Percentiles rank a stretch among this genome's conserved stretches.
Evolutionary conservation across 2,797 vertebrate species (phyloP).

Genomic region (Falco rusticolus): DNA sequence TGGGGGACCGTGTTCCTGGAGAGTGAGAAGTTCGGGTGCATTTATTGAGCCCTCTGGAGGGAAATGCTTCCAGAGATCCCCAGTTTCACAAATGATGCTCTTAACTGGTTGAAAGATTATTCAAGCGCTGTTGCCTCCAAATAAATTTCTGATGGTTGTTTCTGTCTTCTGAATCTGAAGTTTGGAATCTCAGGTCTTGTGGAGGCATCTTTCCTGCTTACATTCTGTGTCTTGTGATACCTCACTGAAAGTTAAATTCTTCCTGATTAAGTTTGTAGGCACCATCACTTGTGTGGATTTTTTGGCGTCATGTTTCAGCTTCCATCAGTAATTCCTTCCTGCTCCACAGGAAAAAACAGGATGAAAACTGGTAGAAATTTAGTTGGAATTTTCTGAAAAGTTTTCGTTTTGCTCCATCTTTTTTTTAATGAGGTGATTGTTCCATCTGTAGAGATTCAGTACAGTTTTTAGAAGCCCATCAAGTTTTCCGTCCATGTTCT

Average conservation of each 20-base stretch:
- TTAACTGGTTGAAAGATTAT: not conserved
- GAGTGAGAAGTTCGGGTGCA: not conserved
- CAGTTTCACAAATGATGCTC: not conserved
- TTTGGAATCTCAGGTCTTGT: not conserved
- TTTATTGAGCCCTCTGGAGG: not conserved
- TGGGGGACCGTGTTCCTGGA: not conserved
- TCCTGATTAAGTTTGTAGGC: not conserved
- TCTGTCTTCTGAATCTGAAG: not conserved
- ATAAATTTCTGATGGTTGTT: not conserved
- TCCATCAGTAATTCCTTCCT: not conserved
- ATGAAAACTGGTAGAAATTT: not conserved
- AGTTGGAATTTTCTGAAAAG: not conserved
- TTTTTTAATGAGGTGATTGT: not conserved
- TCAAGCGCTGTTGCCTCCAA: not conserved
- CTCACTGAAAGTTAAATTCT: not conserved
- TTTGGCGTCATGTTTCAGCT: not conserved
- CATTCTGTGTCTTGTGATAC: accelerated
- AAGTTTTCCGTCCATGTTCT: not conserved
- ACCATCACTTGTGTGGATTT: not conserved
- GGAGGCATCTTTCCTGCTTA: not conserved
- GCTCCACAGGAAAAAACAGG: not conserved
- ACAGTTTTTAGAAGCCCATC: not conserved
- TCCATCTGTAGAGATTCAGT: accelerated
- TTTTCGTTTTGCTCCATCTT: not conserved
- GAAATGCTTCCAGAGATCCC: not conserved